These are phyloP conservation scores for Diceros bicornis DNA, from an alignment of 2,797 vertebrate species.

Conservation along the genomic window DNA sequence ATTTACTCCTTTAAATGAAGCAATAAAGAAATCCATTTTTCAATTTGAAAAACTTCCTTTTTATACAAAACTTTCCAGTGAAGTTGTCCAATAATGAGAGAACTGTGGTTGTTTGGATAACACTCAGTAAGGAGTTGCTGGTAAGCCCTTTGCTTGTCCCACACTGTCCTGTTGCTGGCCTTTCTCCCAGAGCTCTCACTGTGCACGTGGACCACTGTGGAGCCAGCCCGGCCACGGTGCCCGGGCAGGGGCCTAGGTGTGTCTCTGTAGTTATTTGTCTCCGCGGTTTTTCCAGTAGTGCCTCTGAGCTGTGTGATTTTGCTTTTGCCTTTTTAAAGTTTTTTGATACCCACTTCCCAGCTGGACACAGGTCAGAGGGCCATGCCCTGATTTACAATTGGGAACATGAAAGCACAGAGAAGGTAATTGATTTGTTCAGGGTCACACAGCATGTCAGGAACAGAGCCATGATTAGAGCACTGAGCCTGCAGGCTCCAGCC, in stretches of 20 bases:
- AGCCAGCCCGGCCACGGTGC: neutral
- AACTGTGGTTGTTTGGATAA: slow-evolving; percentile 43
- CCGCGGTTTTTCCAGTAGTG: neutral
- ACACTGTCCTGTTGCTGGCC: neutral
- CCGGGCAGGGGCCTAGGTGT: neutral
- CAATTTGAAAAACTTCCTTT: slow-evolving; percentile 67
- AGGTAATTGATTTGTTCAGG: slow-evolving; percentile 72
- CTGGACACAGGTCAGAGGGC: slow-evolving; percentile 21
- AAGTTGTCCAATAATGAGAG: neutral
- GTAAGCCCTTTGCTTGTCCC: neutral
- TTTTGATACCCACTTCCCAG: slow-evolving; percentile 60
- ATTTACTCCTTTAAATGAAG: slow-evolving; percentile 9
- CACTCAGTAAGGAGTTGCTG: neutral
- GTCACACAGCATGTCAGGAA: slow-evolving; percentile 57
- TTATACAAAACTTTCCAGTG: slow-evolving; percentile 35
- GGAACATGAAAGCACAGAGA: slow-evolving; percentile 75
- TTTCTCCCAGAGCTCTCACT: neutral
- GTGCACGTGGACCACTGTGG: neutral
- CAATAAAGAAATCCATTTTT: slow-evolving; percentile 52
- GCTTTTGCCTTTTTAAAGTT: slow-evolving; percentile 55
- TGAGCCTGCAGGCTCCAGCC: neutral
- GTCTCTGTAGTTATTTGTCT: slow-evolving; percentile 18
- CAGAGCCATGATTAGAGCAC: slow-evolving; percentile 36
- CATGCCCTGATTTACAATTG: slow-evolving; percentile 43
- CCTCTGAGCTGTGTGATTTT: slow-evolving; percentile 57